phyloP scores from a whole-genome alignment of 1,140 invertebrate species.

The Drosophila athabasca region DNA sequence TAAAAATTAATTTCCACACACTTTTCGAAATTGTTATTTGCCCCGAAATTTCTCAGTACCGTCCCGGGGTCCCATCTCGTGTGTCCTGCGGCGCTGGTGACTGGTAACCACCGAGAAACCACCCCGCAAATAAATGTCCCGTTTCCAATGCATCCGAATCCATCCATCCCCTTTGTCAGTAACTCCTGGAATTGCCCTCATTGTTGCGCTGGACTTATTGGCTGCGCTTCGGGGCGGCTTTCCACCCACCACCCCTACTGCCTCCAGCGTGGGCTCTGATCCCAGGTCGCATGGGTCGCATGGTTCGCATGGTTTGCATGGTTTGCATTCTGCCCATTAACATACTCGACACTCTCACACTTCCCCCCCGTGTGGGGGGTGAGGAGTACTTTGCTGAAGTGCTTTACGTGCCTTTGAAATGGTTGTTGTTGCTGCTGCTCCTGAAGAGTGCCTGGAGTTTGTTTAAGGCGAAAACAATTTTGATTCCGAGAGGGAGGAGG shows the following conservation, averaged over 20 bases:
- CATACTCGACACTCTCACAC: conserved; percentile 69
- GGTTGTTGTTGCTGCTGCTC: conserved; percentile 43
- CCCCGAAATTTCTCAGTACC: conserved; percentile 63
- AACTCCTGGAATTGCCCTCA: conserved; percentile 65
- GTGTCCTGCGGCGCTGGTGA: conserved; percentile 22
- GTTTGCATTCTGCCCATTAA: conserved; percentile 67
- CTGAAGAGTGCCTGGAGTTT: conserved; percentile 31
- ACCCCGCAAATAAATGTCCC: conserved; percentile 45
- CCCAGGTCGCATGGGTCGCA: conserved; percentile 44
- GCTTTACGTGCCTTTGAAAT: conserved; percentile 62
- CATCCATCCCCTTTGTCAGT: conserved; percentile 21
- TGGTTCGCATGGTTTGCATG: conserved; percentile 61
- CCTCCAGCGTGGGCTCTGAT: conserved; percentile 4
- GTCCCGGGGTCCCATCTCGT: conserved; percentile 2
- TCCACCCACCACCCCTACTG: conserved; percentile 8
- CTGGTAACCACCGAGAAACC: conserved; percentile 41
- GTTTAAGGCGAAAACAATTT: conserved; percentile 62
- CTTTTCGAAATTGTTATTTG: conserved; percentile 69
- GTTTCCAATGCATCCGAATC: conserved; percentile 2
- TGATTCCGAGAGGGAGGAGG: conserved; percentile 9
- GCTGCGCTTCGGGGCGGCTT: conserved; percentile 54
- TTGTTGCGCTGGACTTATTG: conserved; percentile 60
- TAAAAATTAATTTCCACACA: conserved; percentile 78
- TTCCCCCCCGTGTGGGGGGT: neutral
- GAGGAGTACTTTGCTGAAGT: conserved; percentile 22